phyloP scores from a whole-genome alignment of 2,797 vertebrate genomes.

The Halcyon leucocephala region DNA sequence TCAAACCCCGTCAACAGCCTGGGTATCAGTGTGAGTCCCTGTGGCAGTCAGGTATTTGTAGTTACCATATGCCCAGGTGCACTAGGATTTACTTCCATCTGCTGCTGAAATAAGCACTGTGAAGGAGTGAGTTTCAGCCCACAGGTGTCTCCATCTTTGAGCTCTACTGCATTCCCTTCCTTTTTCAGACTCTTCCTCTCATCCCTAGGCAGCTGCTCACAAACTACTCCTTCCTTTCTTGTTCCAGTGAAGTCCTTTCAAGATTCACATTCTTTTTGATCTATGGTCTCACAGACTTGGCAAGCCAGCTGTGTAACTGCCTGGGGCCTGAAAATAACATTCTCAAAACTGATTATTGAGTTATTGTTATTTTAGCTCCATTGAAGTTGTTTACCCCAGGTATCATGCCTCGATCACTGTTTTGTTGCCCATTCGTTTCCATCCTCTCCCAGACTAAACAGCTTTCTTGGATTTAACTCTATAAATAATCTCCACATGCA shows the following conservation, averaged over 20 bases:
- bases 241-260: not conserved
- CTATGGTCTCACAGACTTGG: slow-evolving; percentile 45
- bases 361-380: slow-evolving; percentile 46
- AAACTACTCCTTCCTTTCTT: slow-evolving; percentile 6
- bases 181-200: slow-evolving; percentile 13
- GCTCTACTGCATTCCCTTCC: not conserved
- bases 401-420: not conserved
- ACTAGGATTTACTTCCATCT: slow-evolving; percentile 16
- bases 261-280: slow-evolving; percentile 48
- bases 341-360: slow-evolving; percentile 3
- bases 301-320: slow-evolving; percentile 6
- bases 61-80: not conserved
- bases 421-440: slow-evolving; percentile 2
- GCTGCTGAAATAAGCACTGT: not conserved
- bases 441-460: slow-evolving; percentile 51
- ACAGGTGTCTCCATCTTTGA: not conserved
- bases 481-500: slow-evolving; percentile 14
- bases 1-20: not conserved
- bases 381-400: slow-evolving; percentile 53
- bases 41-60: not conserved
- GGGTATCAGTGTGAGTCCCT: not conserved
- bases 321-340: not conserved
- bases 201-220: slow-evolving; percentile 1
- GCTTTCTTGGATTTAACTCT: not conserved
- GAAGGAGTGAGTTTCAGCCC: not conserved